phyloP scores from a whole-genome alignment of 2,797 vertebrate genomes.

The Sparus aurata region DNA sequence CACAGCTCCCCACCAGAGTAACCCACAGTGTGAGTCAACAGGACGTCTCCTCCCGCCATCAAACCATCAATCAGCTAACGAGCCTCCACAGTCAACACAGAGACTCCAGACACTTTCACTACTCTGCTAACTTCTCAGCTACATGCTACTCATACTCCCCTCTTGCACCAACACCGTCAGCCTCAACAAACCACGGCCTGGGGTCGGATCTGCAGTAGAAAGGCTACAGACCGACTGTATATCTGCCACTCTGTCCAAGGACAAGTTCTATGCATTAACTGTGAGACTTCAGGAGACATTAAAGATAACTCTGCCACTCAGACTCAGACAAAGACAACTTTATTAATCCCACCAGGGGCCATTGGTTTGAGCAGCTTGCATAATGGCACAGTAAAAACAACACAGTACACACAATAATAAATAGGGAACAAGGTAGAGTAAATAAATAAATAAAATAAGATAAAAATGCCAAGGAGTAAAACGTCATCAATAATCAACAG shows the following conservation, averaged over 20 bases:
- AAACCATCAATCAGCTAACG: constrained; percentile 63
- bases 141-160: not conserved
- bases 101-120: constrained; percentile 59
- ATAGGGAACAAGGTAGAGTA: too few relatives aligned
- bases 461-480: too few relatives aligned
- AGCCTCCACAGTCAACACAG: constrained; percentile 48
- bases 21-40: constrained; percentile 66
- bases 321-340: too few relatives aligned
- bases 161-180: not conserved
- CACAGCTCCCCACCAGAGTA: constrained; percentile 24
- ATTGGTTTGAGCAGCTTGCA: too few relatives aligned
- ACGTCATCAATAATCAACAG: too few relatives aligned
- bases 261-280: not conserved
- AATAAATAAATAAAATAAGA: too few relatives aligned
- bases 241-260: not conserved
- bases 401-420: too few relatives aligned
- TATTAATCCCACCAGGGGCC: too few relatives aligned
- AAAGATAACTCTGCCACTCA: not conserved
- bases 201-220: not conserved
- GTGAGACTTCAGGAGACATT: not conserved
- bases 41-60: constrained; percentile 45
- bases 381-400: too few relatives aligned
- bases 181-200: not conserved
- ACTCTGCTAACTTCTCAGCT: constrained; percentile 50
- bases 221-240: not conserved